phyloP scores from a whole-genome alignment of 2,888 invertebrate species.

The Thereva unica region DNA sequence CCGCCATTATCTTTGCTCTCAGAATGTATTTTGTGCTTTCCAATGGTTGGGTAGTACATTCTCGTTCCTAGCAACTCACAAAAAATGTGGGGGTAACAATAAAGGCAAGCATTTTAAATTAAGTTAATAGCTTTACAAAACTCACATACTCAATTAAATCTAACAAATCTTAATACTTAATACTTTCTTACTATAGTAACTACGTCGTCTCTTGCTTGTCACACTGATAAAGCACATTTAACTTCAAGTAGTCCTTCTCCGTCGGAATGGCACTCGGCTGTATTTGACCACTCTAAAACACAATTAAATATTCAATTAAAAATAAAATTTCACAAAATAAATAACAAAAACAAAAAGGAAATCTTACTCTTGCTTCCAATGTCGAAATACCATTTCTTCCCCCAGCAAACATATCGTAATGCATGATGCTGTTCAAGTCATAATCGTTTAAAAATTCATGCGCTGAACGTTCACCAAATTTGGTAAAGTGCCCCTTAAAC shows the following conservation, averaged over 20 bases:
- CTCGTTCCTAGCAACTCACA: too few species aligned
- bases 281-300: background rate
- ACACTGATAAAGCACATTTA: constrained; percentile 12
- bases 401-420: constrained; percentile 22
- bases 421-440: constrained; percentile 12
- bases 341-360: background rate
- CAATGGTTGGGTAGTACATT: too few species aligned
- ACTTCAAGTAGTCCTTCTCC: constrained; percentile 1
- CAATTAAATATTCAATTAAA: background rate
- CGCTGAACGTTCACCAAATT: background rate
- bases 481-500: constrained; percentile 9
- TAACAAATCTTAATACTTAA: too few species aligned
- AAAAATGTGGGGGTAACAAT: too few species aligned
- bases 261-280: constrained; percentile 9
- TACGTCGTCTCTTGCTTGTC: too few species aligned
- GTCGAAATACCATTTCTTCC: constrained; percentile 17
- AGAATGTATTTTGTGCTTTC: too few species aligned
- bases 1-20: too few species aligned
- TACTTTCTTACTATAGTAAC: too few species aligned
- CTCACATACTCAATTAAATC: too few species aligned
- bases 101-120: too few species aligned
- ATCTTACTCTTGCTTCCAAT: background rate
- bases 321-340: background rate
- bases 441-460: constrained; percentile 5
- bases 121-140: too few species aligned